Conservation (phyloP, 2,113 vertebrate genomes). For the Boulengeromyrus knoepffleri region DNA sequence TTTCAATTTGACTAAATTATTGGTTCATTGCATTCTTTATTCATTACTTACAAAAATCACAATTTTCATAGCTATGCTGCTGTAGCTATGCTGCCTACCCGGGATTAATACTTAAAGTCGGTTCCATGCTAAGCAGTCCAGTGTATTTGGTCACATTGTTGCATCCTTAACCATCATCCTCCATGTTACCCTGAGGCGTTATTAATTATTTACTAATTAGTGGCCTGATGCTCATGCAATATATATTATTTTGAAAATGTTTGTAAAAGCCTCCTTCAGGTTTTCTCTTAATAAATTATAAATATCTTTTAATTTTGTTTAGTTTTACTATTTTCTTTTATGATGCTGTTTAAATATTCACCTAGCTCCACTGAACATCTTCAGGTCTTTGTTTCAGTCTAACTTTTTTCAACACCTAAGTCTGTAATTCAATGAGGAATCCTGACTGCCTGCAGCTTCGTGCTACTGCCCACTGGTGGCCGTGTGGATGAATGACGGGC, state of each 20-base stretch:
- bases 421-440: not conserved
- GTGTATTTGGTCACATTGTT: not conserved
- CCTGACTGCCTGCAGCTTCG: slow-evolving; percentile 32
- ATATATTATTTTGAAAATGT: slow-evolving; percentile 1
- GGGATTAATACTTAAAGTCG: not conserved
- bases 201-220: not conserved
- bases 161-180: not conserved
- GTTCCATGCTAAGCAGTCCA: not conserved
- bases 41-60: not conserved
- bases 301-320: not conserved
- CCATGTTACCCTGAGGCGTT: not conserved
- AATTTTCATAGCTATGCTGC: not conserved
- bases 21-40: not conserved
- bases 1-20: not conserved
- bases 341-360: not conserved
- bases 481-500: slow-evolving; percentile 22
- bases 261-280: not conserved
- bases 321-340: not conserved
- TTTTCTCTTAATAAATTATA: not conserved
- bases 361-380: not conserved
- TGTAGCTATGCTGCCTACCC: not conserved
- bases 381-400: slow-evolving; percentile 50
- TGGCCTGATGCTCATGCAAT: not conserved
- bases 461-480: slow-evolving; percentile 33
- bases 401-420: slow-evolving; percentile 33